Percentiles rank a stretch among this genome's conserved stretches.
Evolutionary conservation across 2,888 invertebrate species (phyloP).

Genomic region (Dasysyrphus albostriatus): DNA sequence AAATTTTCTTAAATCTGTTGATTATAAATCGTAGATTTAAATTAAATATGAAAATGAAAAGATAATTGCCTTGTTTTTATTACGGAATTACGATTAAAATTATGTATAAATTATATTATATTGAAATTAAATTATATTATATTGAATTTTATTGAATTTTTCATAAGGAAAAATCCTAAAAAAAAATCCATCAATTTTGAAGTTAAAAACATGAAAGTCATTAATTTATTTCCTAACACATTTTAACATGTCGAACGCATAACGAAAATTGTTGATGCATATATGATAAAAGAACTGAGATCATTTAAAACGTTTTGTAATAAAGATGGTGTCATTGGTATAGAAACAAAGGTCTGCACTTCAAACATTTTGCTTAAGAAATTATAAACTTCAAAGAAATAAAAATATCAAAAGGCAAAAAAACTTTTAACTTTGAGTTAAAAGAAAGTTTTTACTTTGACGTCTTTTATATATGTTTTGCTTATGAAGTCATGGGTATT

Average conservation of each 20-base stretch:
- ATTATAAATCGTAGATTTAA: no score
- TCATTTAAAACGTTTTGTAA: not conserved
- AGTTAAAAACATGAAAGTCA: no score
- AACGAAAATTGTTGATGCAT: not conserved
- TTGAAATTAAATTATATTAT: no score
- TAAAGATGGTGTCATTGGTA: not conserved
- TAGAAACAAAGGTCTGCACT: not conserved
- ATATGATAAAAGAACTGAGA: not conserved
- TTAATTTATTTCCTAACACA: no score
- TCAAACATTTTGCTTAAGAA: not conserved
- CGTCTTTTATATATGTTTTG: constrained; percentile 11
- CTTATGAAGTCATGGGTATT: not conserved
- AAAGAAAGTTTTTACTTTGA: constrained; percentile 64
- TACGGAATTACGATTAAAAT: no score
- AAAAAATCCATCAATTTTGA: no score
- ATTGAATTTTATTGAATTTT: no score
- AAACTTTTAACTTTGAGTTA: constrained; percentile 58
- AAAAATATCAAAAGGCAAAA: constrained; percentile 15
- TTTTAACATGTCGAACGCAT: not conserved
- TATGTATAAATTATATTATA: no score
- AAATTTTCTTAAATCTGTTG: no score
- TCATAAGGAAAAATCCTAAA: no score
- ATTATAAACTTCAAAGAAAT: constrained; percentile 16
- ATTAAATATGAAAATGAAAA: no score
- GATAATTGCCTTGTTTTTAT: no score